Conservation (phyloP, 1,140 invertebrate genomes). For the Hormaphis cornu region DNA sequence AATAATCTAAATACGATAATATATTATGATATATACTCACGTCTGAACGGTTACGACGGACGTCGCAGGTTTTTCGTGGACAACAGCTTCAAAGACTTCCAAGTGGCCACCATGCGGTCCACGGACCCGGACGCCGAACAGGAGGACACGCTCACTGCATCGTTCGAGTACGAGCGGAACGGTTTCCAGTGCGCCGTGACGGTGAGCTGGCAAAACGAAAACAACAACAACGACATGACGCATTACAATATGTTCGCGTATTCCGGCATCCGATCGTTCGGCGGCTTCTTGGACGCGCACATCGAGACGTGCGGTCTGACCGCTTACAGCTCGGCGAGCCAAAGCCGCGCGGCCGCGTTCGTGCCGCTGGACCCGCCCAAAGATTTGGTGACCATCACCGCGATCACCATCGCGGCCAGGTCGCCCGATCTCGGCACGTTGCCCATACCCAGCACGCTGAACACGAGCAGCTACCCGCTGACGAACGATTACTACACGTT, state of each 20-base stretch:
- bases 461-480: constrained; percentile 8
- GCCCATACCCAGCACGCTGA: constrained; percentile 26
- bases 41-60: too few species aligned
- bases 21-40: too few species aligned
- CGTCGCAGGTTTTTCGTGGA: neutral
- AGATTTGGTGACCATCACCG: constrained; percentile 5
- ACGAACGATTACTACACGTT: constrained; percentile 22
- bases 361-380: neutral
- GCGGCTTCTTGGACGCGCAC: constrained; percentile 10
- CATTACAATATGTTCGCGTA: constrained; percentile 33
- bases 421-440: constrained; percentile 5
- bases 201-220: constrained; percentile 26
- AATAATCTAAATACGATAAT: too few species aligned
- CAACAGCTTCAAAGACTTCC: constrained; percentile 1
- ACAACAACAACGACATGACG: constrained; percentile 19
- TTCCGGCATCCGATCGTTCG: constrained; percentile 20
- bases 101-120: neutral
- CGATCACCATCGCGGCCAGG: constrained; percentile 18
- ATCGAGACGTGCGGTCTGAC: constrained; percentile 31
- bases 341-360: neutral
- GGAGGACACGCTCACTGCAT: neutral
- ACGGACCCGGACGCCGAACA: neutral
- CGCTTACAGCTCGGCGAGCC: neutral
- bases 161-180: constrained; percentile 7
- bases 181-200: constrained; percentile 21